A percentile compares a stretch with the other conserved stretches of the same genome.
phyloP scores from a whole-genome alignment of 2,888 invertebrate genomes.

The Cephus pulcher region DNA sequence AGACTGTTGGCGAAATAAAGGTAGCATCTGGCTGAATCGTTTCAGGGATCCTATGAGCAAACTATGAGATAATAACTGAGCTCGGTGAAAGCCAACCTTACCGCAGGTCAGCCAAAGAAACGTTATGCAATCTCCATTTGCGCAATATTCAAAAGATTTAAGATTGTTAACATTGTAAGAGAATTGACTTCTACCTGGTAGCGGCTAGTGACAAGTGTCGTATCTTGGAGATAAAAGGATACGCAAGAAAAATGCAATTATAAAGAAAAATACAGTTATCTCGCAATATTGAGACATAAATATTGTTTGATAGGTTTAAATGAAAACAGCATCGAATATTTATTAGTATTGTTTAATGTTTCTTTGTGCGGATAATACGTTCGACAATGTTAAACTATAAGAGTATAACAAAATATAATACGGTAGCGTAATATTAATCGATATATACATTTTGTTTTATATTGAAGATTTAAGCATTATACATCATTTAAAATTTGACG shows the following conservation, averaged over 20 bases:
- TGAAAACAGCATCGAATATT: conserved; percentile 53
- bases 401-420: conserved; percentile 22
- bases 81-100: conserved; percentile 57
- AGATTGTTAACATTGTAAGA: conserved; percentile 28
- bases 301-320: conserved; percentile 34
- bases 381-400: conserved; percentile 16
- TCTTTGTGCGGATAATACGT: conserved; percentile 18
- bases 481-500: conserved; percentile 37
- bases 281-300: background rate
- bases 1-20: conserved; percentile 1
- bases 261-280: background rate
- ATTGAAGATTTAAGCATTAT: background rate
- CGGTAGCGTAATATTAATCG: conserved; percentile 25
- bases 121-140: conserved; percentile 51
- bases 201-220: background rate
- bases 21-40: background rate
- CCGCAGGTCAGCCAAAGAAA: conserved; percentile 44
- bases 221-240: background rate
- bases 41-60: conserved; percentile 15
- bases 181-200: conserved; percentile 14
- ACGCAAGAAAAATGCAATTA: too few relatives aligned
- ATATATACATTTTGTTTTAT: conserved; percentile 17
- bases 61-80: conserved; percentile 54
- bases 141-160: conserved; percentile 52
- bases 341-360: conserved; percentile 42